These are phyloP conservation scores for Mustela nigripes DNA, from an alignment of 2,113 vertebrate species.

Conservation along the genomic window DNA sequence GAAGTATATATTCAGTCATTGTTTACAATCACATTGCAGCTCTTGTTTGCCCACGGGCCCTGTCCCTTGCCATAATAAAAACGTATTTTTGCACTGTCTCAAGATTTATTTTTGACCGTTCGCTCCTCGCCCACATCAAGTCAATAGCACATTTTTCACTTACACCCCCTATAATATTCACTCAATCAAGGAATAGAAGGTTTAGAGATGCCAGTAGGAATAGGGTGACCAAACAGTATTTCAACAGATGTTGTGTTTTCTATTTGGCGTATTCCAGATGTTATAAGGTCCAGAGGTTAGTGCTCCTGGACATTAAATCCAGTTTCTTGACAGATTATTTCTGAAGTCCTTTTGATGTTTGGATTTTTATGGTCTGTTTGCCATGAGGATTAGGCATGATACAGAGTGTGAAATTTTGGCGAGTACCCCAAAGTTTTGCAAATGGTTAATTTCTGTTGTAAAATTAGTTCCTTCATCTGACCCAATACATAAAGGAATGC, in stretches of 20 bases:
- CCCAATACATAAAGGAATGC: background rate
- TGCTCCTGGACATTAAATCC: background rate
- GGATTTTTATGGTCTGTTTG: background rate
- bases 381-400: background rate
- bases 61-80: background rate
- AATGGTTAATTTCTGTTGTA: background rate
- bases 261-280: background rate
- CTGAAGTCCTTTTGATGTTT: background rate
- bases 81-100: background rate
- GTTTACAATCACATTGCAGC: background rate
- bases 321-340: background rate
- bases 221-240: background rate
- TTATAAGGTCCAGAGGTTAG: background rate
- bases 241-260: background rate
- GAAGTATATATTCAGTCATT: background rate
- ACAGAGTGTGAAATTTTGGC: background rate
- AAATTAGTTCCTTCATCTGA: background rate
- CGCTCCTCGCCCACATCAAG: fast-evolving
- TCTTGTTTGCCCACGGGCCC: background rate
- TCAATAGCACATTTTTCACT: background rate
- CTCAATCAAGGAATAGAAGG: background rate
- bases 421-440: background rate
- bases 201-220: background rate
- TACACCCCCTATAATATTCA: background rate
- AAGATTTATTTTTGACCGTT: background rate